Conservation (phyloP, 1,140 invertebrate genomes). For the Drosophila baimaii region DNA sequence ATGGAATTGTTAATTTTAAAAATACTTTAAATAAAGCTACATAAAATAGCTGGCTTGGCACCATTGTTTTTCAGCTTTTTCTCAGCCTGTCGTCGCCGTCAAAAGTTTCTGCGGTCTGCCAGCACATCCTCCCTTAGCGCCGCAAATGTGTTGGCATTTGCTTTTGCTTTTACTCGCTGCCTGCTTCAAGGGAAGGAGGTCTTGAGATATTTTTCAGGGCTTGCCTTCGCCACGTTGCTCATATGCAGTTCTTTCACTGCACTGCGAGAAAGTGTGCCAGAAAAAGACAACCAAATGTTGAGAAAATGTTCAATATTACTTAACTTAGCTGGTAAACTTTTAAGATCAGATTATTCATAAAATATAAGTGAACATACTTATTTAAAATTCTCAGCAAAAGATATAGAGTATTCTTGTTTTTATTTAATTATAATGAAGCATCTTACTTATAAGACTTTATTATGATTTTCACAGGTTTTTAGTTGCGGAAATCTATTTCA, state of each 20-base stretch:
- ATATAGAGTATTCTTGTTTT: too few species aligned
- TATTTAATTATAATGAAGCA: too few species aligned
- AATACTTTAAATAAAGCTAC: not conserved
- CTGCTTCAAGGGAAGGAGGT: slow-evolving; percentile 74
- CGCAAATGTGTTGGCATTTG: slow-evolving; percentile 67
- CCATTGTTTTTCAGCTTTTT: slow-evolving; percentile 1
- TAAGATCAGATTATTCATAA: not conserved
- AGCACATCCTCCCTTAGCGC: slow-evolving; percentile 48
- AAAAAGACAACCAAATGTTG: too few species aligned
- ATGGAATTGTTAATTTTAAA: too few species aligned
- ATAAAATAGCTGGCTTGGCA: not conserved
- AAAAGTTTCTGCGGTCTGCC: slow-evolving; percentile 73
- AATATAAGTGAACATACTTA: too few species aligned
- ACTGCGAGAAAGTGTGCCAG: not conserved
- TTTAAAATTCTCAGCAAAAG: too few species aligned
- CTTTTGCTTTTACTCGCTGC: slow-evolving; percentile 55
- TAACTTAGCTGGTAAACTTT: too few species aligned
- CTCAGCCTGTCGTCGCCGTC: slow-evolving; percentile 55
- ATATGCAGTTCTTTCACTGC: slow-evolving; percentile 52
- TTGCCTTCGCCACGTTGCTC: slow-evolving; percentile 49
- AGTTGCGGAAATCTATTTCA: not conserved
- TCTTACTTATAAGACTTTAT: too few species aligned
- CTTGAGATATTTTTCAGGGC: slow-evolving; percentile 72
- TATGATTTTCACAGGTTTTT: too few species aligned
- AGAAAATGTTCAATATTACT: too few species aligned